Base-by-base conservation (phyloP, 2,797 vertebrate genomes). In the Sebastes matsubarae region DNA sequence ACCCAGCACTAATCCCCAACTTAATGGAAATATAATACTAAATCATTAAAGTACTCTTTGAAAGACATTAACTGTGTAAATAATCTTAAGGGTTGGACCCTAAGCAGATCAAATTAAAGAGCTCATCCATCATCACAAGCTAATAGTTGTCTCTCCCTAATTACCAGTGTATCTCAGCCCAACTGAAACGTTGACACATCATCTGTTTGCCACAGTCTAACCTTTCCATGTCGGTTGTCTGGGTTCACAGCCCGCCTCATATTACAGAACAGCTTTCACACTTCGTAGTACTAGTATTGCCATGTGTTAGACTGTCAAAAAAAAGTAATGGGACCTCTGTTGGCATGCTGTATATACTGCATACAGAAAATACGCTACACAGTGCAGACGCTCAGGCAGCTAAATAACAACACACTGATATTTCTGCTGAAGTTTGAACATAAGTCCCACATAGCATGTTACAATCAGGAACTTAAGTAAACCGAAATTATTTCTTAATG, bases 201-300 rank as follows among this genome's bases (percentile, higher is more conserved):
- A 65, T 81, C 22, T 73, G 73, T 69, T 67, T 57, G 59, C 72
- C 18, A 59, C 52, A 68, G 63, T 85, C 34, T 64, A 77, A 83
- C 71, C 63, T 81, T 84, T 81, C 67, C 69, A 58, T 70, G 50
- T 8, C 4, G 11, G 42, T 22, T 57, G 54, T 79, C 61, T 59
- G 59, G 25, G 72, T 72, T 82, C 59, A 67, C 58, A 10, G 64
- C 38, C 63, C 61, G 0, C 55, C 77, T 87, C 77, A 32, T 54
- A 65, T 79, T 84, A 73, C 84, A 60, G 82, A 61, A 52, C 7
- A 55, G 87, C 27, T 68, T 76, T 86, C 59, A 76, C 76, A 72
- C 85, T 85, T 86, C 18, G 85, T 71, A 88, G 67, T 65, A 60
- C 67, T 29, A 55, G 22, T 27, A 63, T 25, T 42, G 68, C 34